Base-by-base conservation (phyloP, 2,888 invertebrate species). In the Eurytoma adleriae region DNA sequence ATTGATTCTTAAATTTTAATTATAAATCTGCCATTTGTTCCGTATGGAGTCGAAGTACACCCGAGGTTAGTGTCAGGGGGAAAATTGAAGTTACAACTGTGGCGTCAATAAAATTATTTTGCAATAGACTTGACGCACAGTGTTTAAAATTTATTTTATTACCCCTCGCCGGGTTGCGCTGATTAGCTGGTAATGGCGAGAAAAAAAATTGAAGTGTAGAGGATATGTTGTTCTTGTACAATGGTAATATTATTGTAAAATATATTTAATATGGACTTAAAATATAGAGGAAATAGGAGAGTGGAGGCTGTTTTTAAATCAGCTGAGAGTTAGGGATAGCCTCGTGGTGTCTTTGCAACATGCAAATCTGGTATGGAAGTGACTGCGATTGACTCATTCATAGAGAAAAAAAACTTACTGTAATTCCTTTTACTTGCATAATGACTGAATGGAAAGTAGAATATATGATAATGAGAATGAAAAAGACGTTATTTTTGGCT, bases 171-270 rank as follows among this genome's bases (percentile, higher is more conserved):
- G 27, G 71, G 66, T 66, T 85, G 86, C 85, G 87, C 85, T 87
- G 88, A 84, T 87, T 87, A 85, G 85, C 84, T 83, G 83, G 77
- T 86, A 86, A 86, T 85, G 84, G 83, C 84, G 84, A 85, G 76
- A 83, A 67, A 40, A 24, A 24, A 77, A 83, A 84, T 82, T 79
- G 84, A 86, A 88, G 86, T 88, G 87, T 88, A 87, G 88, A 89
- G 86, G 88, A 87, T 89, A 89, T 85, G 87, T 89, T 89, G 90
- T 90, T 89, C 87, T 88, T 89, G 88, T 89, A 89, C 89, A 90
- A 89, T 89, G 87, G 88, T 90, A 89, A 90, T 89, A 90, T 89
- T 89, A 89, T 89, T 89, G 89, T 90, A 90, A 90, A 89, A 90
- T 90, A 90, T 90, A 90, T 89, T 89, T 90, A 89, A 89, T 88